Evolutionary conservation across 1,140 invertebrate species (phyloP).

Genomic region (Nebria ingens): DNA sequence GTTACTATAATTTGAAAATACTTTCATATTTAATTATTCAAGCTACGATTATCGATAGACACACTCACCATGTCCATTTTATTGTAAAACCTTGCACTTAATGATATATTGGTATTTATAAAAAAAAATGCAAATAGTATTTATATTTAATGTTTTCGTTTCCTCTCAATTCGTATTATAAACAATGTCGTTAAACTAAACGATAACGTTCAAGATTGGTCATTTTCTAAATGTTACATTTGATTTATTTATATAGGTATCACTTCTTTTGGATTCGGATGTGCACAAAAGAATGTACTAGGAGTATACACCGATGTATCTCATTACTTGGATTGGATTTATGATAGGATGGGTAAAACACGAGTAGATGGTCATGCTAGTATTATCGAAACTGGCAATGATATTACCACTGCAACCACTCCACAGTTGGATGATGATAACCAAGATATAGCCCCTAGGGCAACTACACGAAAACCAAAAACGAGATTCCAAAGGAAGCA

Average conservation of each 20-base stretch:
- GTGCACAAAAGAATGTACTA: constrained; percentile 27
- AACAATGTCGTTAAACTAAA: too few relatives aligned
- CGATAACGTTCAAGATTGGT: constrained; percentile 8
- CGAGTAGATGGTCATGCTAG: neutral
- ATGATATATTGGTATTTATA: constrained; percentile 14
- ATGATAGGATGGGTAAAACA: constrained; percentile 32
- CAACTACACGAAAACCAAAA: constrained; percentile 25
- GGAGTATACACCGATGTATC: constrained; percentile 43
- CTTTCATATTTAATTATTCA: too few relatives aligned
- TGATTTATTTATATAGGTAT: constrained; percentile 18
- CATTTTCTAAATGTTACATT: constrained; percentile 38
- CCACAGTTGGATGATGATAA: constrained; percentile 21
- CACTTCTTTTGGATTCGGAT: constrained; percentile 31
- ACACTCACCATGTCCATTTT: neutral
- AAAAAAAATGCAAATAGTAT: neutral
- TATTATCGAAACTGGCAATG: constrained; percentile 18
- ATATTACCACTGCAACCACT: too few relatives aligned
- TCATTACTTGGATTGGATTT: constrained; percentile 41
- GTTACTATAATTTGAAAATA: too few relatives aligned
- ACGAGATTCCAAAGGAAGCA: too few relatives aligned
- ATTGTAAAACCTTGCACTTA: too few relatives aligned
- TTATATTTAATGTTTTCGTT: neutral
- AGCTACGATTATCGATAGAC: too few relatives aligned
- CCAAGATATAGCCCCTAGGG: constrained; percentile 22
- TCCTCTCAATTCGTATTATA: too few relatives aligned